Base-by-base conservation (phyloP, 2,888 invertebrate genomes). In the Liodrosophila aerea region DNA sequence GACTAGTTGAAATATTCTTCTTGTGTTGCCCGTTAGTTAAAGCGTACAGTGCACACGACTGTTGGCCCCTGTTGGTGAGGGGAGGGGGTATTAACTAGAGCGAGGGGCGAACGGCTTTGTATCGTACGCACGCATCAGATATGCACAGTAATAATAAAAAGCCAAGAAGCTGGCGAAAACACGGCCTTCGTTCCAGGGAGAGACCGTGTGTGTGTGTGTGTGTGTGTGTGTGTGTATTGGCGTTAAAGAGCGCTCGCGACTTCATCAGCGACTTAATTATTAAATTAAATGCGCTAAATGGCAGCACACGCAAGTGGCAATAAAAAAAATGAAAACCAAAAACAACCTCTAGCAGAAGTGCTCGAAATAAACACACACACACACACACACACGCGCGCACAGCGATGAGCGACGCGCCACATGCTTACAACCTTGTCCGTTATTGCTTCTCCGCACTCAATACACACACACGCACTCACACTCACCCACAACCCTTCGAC, bases 251-350 rank as follows among this genome's bases (percentile, higher is more conserved):
- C 46, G 59, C 60, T 61, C 61, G 66, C 64, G 73, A 68, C 80
- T 78, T 65, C 76, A 80, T 73, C 84, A 66, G 81, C 81, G 62
- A 76, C 85, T 78, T 84, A 78, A 78, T 78, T 78, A 78, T 78
- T 84, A 84, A 81, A 78, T 78, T 84, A 78, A 84, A 84, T 66
- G 72, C 82, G 82, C 78, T 78, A 81, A 78, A 81, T 84, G 82
- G 78, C 71, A 78, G 78, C 78, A 74, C 82, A 78, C 78, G 85
- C 85, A 84, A 78, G 64, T 68, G 72, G 71, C 72, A 81, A 73
- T 73, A 64, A 64, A 73, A 66, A 63, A 41, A 73, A 72, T 46
- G 36, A 52, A 64, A 70, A 64, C 57, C 71, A 74, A 73, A 74
- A 64, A 64, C 60, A 58, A 73, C 49, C 16, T 9, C 45, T 33